phyloP scores from a whole-genome alignment of 2,888 invertebrate species.

The Graphium colonna region DNA sequence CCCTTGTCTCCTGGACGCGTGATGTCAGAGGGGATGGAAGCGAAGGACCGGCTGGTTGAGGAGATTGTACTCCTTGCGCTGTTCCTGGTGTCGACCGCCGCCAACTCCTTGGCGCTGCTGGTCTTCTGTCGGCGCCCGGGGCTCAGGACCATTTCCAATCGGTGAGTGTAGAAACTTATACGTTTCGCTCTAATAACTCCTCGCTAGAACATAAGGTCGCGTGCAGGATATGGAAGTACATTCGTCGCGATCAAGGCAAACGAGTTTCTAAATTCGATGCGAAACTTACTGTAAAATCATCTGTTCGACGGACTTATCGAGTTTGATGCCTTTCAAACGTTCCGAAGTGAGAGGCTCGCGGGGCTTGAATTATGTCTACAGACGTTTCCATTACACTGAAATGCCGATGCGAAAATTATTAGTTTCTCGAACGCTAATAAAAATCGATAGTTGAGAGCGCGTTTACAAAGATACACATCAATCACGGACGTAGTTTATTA shows the following conservation, averaged over 20 bases:
- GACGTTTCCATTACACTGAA: too few relatives aligned
- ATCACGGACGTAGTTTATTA: neutral
- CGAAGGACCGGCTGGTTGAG: constrained; percentile 69
- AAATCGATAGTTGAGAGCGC: neutral
- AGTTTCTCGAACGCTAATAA: neutral
- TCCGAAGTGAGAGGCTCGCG: constrained; percentile 3
- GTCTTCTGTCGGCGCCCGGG: constrained; percentile 87
- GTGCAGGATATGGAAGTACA: constrained; percentile 25
- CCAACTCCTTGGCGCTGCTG: constrained; percentile 86
- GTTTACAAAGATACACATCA: neutral
- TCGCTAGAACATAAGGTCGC: constrained; percentile 15
- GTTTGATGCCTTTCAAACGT: constrained; percentile 1
- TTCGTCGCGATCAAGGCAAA: constrained; percentile 28
- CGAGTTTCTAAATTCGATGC: constrained; percentile 32
- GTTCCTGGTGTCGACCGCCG: constrained; percentile 84
- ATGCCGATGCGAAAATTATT: neutral
- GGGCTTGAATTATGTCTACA: too few relatives aligned
- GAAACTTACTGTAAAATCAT: constrained; percentile 25
- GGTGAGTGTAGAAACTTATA: constrained; percentile 70
- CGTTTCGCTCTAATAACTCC: constrained; percentile 16
- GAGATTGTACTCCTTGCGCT: constrained; percentile 74
- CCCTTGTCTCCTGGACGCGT: constrained; percentile 70
- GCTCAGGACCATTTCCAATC: constrained; percentile 88
- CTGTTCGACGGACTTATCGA: neutral
- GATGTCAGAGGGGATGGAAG: constrained; percentile 73